Evolutionary conservation across 2,113 vertebrate genomes (phyloP), one percentile per base, ranked within the genome.

Genomic region (Castor canadensis): DNA sequence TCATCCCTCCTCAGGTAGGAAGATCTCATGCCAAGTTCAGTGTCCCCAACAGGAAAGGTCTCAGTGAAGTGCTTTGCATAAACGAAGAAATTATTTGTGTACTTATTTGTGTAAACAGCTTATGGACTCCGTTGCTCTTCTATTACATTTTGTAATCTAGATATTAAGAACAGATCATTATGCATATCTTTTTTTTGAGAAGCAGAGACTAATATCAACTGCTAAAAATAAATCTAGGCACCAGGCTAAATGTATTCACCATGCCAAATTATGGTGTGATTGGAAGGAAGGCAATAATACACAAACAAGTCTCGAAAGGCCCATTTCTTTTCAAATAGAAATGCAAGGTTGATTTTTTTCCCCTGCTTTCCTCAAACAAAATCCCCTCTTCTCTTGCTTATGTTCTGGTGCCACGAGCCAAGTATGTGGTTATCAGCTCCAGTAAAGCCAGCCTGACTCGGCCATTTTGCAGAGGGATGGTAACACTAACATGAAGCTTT

Each of bases 181-280:
- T 85, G 7, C 38, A 7, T 69, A 47, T 82, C 5, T 84, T 26
- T 80, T 66, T 69, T 13, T 52, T 62, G 45, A 85, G 73, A 89
- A 64, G 1, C 13, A 86, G 1, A 43, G 54, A 64, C 76, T 87
- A 84, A 75, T 90, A 87, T 54, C 49, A 92, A 92, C 54, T 80
- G 20, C 93, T 94, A 52, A 92, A 91, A 94, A 91, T 92, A 92
- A 87, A 76, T 60, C 38, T 58, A 90, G 66, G 60, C 52, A 89
- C 10, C 45, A 62, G 62, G 45, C 20, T 60, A 76, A 77, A 43
- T 56, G 32, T 62, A 35, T 38, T 83, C 58, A 35, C 9, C 30
- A 26, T 60, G 75, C 40, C 71, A 87, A 20, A 67, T 58, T 56
- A 49, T 15, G 35, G 66, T 24, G 30, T 60, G 81, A 85, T 85